phyloP scores from a whole-genome alignment of 2,113 vertebrate genomes.

The Pelusios castaneus region DNA sequence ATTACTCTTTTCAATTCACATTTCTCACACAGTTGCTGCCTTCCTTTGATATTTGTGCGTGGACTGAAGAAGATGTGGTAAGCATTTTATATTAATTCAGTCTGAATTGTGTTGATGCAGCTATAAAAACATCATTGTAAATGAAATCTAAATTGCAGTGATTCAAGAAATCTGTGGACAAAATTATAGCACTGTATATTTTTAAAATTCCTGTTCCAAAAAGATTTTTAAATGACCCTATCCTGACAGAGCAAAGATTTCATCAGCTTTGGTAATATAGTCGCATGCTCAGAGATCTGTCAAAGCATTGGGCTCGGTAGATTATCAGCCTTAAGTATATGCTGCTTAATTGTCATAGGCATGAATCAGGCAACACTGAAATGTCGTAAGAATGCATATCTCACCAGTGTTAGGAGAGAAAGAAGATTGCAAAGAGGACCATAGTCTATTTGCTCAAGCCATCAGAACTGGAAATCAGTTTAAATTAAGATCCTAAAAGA shows the following conservation, averaged over 20 bases:
- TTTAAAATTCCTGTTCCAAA: conserved; percentile 7
- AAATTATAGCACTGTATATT: neutral
- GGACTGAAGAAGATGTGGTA: conserved; percentile 98
- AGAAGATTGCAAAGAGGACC: neutral
- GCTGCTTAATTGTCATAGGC: neutral
- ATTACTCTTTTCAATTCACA: conserved; percentile 69
- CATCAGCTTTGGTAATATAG: neutral
- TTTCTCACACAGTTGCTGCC: conserved; percentile 91
- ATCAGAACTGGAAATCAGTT: neutral
- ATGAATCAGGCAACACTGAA: neutral
- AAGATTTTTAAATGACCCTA: conserved; percentile 3
- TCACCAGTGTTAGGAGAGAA: neutral
- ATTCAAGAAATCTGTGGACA: neutral
- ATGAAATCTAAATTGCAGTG: neutral
- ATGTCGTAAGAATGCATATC: neutral
- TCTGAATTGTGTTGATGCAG: neutral
- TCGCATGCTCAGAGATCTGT: neutral
- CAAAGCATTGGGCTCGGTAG: neutral
- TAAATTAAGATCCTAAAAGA: neutral
- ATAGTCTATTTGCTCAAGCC: neutral
- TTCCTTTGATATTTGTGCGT: conserved; percentile 92
- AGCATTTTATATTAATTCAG: conserved; percentile 69
- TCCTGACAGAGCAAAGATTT: neutral
- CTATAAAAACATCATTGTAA: neutral
- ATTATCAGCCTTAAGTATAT: neutral